These are phyloP conservation scores for Drosophila nigricruria DNA, from an alignment of 2,888 invertebrate genomes.

Conservation along the genomic window DNA sequence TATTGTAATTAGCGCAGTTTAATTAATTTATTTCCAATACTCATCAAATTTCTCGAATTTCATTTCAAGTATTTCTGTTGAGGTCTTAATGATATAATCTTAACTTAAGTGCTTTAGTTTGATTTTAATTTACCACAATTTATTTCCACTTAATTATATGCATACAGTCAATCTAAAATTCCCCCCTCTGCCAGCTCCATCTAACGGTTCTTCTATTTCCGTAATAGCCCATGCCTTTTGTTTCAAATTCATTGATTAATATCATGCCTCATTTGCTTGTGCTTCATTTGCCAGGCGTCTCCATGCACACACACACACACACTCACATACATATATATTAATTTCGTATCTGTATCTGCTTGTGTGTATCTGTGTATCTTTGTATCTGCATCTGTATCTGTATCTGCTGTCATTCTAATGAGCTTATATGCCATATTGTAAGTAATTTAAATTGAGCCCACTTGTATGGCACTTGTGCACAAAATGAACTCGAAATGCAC, in stretches of 20 bases:
- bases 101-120: background rate
- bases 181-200: background rate
- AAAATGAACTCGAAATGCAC: constrained; percentile 69
- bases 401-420: constrained; percentile 58
- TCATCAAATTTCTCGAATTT: background rate
- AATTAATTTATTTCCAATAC: background rate
- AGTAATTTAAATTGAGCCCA: constrained; percentile 73
- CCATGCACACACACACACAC: background rate
- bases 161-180: background rate
- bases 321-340: background rate
- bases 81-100: background rate
- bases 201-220: constrained; percentile 1
- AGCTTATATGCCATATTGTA: constrained; percentile 64
- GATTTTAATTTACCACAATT: constrained; percentile 16
- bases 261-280: constrained; percentile 54
- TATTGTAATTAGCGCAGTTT: background rate
- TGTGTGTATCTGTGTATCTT: background rate
- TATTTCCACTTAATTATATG: constrained; percentile 12
- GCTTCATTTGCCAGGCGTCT: constrained; percentile 8
- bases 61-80: background rate
- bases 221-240: constrained; percentile 34
- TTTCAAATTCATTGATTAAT: constrained; percentile 52
- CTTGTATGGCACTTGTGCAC: constrained; percentile 47
- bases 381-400: constrained; percentile 23
- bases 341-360: constrained; percentile 3